Conservation (phyloP, 2,797 vertebrate genomes). For the Fringilla coelebs region DNA sequence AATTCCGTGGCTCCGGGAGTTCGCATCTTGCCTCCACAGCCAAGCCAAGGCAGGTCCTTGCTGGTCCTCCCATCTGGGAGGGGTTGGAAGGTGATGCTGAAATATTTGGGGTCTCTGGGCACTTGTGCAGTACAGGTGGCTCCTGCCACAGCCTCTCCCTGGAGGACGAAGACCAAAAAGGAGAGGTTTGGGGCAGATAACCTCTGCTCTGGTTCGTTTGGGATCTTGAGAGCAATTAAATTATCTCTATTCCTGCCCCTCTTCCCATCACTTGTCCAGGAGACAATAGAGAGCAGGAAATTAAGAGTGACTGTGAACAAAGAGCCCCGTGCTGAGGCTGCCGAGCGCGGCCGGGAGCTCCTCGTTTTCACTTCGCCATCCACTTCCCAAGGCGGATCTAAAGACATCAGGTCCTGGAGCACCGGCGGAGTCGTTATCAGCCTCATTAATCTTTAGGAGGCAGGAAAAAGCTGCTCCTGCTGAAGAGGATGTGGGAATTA, state of each 20-base stretch:
- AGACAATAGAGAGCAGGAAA: conserved; percentile 69
- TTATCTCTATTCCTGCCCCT: not conserved
- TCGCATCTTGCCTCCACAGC: not conserved
- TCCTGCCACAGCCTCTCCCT: not conserved
- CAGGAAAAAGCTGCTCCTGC: conserved; percentile 11
- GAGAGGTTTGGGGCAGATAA: conserved; percentile 27
- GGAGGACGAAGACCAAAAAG: not conserved
- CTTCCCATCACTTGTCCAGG: conserved; percentile 37
- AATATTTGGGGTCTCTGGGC: not conserved
- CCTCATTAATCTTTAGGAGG: not conserved
- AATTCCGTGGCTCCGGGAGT: not conserved
- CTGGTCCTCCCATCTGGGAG: not conserved
- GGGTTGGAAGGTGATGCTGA: not conserved
- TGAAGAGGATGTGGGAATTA: not conserved
- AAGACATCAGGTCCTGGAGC: not conserved
- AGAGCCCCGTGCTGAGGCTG: not conserved
- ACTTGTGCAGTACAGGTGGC: not conserved
- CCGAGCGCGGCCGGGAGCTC: not conserved
- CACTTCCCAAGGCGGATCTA: not conserved
- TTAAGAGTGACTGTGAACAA: conserved; percentile 57
- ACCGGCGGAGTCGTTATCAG: not conserved
- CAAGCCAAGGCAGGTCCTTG: not conserved
- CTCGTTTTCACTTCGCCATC: not conserved
- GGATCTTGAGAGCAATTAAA: conserved; percentile 53
- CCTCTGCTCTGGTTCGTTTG: conserved; percentile 3